Evolutionary conservation across 2,113 vertebrate species (phyloP).

Genomic region (Scomber colias): DNA sequence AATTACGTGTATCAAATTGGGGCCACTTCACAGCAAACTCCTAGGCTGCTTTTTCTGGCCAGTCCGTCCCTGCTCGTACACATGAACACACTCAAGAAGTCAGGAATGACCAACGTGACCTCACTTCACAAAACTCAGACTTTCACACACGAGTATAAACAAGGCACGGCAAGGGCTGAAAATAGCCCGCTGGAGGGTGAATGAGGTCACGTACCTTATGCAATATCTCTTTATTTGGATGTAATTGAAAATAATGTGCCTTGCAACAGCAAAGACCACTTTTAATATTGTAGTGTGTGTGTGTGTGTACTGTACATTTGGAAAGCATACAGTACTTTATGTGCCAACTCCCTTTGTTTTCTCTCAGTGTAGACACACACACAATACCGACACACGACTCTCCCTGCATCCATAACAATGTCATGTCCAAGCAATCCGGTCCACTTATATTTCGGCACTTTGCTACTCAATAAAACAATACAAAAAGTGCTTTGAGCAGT

Average conservation of each 20-base stretch:
- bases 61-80: no score
- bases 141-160: conserved; percentile 25
- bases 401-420: conserved; percentile 60
- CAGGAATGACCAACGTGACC: not conserved
- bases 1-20: no score
- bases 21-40: no score
- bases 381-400: conserved; percentile 36
- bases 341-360: conserved; percentile 39
- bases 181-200: conserved; percentile 53
- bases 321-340: not conserved
- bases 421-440: not conserved
- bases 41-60: no score
- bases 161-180: conserved; percentile 7
- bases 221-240: conserved; percentile 32
- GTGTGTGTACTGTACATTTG: not conserved
- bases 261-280: not conserved
- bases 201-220: conserved; percentile 13
- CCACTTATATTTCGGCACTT: conserved; percentile 44
- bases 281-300: not conserved
- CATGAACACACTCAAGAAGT: not conserved
- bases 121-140: conserved; percentile 8
- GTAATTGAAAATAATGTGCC: conserved; percentile 8
- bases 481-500: conserved; percentile 14
- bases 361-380: not conserved
- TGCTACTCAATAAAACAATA: conserved; percentile 34